phyloP scores from a whole-genome alignment of 1,140 invertebrate species.

The Pseudomyrmex dendroicus region DNA sequence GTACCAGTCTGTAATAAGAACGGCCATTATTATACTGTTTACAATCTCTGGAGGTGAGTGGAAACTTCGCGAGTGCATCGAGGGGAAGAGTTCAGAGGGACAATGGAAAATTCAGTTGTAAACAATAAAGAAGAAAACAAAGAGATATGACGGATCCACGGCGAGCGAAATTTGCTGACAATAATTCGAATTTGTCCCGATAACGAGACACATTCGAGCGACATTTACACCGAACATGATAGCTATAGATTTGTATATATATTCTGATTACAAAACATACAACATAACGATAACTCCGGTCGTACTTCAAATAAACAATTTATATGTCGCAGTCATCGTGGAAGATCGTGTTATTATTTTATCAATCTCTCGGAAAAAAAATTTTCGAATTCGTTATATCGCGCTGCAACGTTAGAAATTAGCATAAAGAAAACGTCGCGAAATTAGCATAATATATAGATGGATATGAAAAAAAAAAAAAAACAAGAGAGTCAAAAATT shows the following conservation, averaged over 20 bases:
- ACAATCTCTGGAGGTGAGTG: conserved; percentile 60
- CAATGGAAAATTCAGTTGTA: conserved; percentile 42
- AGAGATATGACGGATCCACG: not conserved
- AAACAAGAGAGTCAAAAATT: conserved; percentile 5
- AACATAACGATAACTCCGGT: not conserved
- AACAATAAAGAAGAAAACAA: conserved; percentile 37
- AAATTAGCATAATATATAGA: not conserved
- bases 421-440: not conserved
- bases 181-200: not conserved
- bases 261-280: not conserved
- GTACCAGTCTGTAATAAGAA: conserved; percentile 68
- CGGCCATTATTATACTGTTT: conserved; percentile 72
- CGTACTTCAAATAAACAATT: not conserved
- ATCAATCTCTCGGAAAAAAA: conserved; percentile 14
- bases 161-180: not conserved
- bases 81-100: conserved; percentile 5
- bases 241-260: not conserved
- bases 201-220: not conserved
- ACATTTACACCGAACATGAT: not conserved
- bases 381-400: not conserved
- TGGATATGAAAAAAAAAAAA: not conserved
- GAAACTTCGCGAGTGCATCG: conserved; percentile 49
- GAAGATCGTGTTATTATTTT: not conserved
- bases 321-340: not conserved
- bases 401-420: not conserved